Percentiles rank a stretch among this genome's conserved stretches.
These are phyloP conservation scores for Seira ritae DNA, from an alignment of 2,888 invertebrate species.

Conservation along the genomic window DNA sequence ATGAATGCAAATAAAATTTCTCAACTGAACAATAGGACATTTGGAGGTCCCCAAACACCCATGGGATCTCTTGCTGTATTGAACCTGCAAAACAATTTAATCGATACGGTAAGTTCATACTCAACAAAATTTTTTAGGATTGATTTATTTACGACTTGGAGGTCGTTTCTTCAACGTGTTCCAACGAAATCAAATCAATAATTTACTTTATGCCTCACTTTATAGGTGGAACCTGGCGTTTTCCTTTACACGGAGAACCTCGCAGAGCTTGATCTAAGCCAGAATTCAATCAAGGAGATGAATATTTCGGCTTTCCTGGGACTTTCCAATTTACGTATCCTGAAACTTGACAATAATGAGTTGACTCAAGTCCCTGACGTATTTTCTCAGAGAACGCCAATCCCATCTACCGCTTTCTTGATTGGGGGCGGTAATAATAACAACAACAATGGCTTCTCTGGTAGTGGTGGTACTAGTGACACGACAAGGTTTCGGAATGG, in stretches of 20 bases:
- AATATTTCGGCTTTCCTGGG: constrained; percentile 87
- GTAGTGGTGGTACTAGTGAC: constrained; percentile 28
- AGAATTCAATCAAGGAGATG: constrained; percentile 88
- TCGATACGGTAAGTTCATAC: constrained; percentile 77
- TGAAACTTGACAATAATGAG: constrained; percentile 91
- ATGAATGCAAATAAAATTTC: constrained; percentile 91
- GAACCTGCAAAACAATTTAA: constrained; percentile 87
- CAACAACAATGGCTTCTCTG: constrained; percentile 17
- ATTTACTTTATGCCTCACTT: neutral
- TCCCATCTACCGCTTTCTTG: constrained; percentile 32
- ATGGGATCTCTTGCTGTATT: constrained; percentile 86
- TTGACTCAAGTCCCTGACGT: constrained; percentile 83
- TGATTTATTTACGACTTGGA: neutral
- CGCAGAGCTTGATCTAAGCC: constrained; percentile 90
- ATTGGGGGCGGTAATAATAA: constrained; percentile 16
- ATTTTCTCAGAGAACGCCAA: constrained; percentile 61
- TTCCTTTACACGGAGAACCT: constrained; percentile 86
- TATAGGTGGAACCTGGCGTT: constrained; percentile 81
- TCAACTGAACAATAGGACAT: constrained; percentile 86
- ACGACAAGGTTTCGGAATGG: constrained; percentile 39
- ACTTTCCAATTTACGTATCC: constrained; percentile 84
- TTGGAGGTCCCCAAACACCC: constrained; percentile 79
- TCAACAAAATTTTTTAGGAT: neutral
- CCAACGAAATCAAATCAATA: too few species aligned
- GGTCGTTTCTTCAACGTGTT: too few species aligned